These are phyloP conservation scores for Gallinago media DNA, from an alignment of 2,113 vertebrate genomes.

Conservation along the genomic window DNA sequence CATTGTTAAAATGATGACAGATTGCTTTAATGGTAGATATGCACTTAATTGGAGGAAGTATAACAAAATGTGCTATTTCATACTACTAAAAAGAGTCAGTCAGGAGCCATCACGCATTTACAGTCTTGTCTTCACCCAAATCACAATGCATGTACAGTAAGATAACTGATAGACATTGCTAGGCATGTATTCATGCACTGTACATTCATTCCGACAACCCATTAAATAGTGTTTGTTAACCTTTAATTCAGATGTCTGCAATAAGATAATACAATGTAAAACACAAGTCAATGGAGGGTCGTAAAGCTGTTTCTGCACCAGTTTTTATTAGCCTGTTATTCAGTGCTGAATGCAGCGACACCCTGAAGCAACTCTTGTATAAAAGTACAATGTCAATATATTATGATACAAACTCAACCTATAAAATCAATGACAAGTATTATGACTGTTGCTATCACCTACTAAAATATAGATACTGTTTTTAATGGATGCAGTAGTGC, in stretches of 20 bases:
- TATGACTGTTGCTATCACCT: conserved; percentile 70
- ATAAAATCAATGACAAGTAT: conserved; percentile 80
- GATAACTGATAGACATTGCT: conserved; percentile 60
- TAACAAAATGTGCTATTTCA: conserved; percentile 76
- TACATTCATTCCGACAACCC: conserved; percentile 74
- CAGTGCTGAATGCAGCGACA: conserved; percentile 68
- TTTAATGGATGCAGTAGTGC: conserved; percentile 52
- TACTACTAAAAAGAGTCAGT: conserved; percentile 74
- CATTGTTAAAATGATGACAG: conserved; percentile 78
- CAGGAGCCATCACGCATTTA: conserved; percentile 72
- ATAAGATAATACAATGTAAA: conserved; percentile 82
- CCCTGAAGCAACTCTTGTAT: conserved; percentile 76
- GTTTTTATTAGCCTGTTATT: conserved; percentile 83
- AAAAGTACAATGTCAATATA: conserved; percentile 77
- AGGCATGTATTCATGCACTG: conserved; percentile 71
- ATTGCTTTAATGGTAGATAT: conserved; percentile 78
- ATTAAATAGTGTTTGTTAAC: conserved; percentile 82
- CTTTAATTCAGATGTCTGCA: conserved; percentile 82
- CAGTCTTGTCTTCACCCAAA: conserved; percentile 47
- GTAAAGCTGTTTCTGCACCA: conserved; percentile 78
- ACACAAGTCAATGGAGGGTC: conserved; percentile 79
- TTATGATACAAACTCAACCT: conserved; percentile 79
- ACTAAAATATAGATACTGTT: conserved; percentile 73
- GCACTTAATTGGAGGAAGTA: conserved; percentile 76
- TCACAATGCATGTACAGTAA: conserved; percentile 52